phyloP scores from a whole-genome alignment of 2,888 invertebrate species.

The Pardosa pseudoannulata region DNA sequence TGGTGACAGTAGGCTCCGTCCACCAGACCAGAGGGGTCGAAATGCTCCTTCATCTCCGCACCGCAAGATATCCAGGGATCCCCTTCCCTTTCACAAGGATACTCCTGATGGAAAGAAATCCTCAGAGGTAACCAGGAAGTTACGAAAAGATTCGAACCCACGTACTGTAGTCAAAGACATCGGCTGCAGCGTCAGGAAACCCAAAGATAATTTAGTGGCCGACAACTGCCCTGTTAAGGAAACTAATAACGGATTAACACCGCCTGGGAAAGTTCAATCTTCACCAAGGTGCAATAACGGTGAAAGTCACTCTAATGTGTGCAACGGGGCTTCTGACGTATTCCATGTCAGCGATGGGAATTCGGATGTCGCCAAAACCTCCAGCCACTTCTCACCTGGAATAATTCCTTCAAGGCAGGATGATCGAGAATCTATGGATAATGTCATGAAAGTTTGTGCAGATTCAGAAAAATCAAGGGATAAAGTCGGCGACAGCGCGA shows the following conservation, averaged over 20 bases:
- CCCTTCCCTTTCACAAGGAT: not conserved
- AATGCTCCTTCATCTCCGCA: constrained; percentile 57
- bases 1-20: constrained; percentile 39
- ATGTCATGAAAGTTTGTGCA: not conserved
- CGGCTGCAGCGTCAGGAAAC: not conserved
- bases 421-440: not conserved
- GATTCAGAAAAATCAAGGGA: not conserved
- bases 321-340: not conserved
- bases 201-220: not conserved
- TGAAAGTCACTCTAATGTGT: not conserved
- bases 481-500: not conserved
- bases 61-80: constrained; percentile 22
- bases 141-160: constrained; percentile 19
- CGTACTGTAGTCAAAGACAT: not conserved
- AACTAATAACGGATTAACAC: not conserved
- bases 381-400: not conserved
- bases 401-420: not conserved
- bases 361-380: not conserved
- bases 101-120: not conserved
- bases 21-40: constrained; percentile 27
- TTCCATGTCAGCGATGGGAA: not conserved
- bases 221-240: not conserved
- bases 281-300: not conserved
- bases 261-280: not conserved
- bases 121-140: constrained; percentile 21